Base-by-base conservation (phyloP, 2,797 vertebrate genomes). In the Vireo griseus region DNA sequence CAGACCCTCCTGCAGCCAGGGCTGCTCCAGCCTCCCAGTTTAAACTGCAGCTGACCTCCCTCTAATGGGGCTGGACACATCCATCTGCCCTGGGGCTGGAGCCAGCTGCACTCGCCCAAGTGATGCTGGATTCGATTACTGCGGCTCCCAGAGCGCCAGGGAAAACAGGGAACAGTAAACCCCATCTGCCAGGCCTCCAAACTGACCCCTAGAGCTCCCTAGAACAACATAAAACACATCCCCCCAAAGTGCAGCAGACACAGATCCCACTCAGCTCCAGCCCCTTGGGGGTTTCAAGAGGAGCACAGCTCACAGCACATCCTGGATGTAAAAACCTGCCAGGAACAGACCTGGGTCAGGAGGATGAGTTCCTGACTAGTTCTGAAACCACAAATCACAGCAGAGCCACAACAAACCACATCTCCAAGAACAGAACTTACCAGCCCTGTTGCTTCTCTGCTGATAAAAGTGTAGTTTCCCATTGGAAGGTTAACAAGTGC, bases 1-100 rank as follows among this genome's bases (percentile, higher is more conserved):
- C 33, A 51, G 77, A 45, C 6, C 67, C 88, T 62, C 47, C 58
- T 11, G 62, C 69, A 37, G 69, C 5, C 10, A 86, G 69, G 61
- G 45, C 47, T 73, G 24, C 88, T 80, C 1, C 4, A 51, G 26
- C 37, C 42, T 63, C 28, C 7, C 40, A 7, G 22, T 50, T 73
- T 63, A 82, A 92, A 89, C 71, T 82, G 92, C 84, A 52, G 81
- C 87, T 96, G 96, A 89, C 92, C 92, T 86, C 77, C 4, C n/a
- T 1, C 18, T 82, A 19, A 37, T 33, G 86, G 88, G 6, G 80
- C 57, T 80, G 13, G 11, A 68, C 88, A 45, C 35, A 73, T 93
- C 91, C 94, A 79, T 87, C 74, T 94, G 92, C 67, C 94, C 50
- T 1, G 3, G 75, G 82, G 92, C 81, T 13, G 21, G 2, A 52